Conservation (phyloP, 2,113 vertebrate species). For the Hypocryptadius cinnamomeus region DNA sequence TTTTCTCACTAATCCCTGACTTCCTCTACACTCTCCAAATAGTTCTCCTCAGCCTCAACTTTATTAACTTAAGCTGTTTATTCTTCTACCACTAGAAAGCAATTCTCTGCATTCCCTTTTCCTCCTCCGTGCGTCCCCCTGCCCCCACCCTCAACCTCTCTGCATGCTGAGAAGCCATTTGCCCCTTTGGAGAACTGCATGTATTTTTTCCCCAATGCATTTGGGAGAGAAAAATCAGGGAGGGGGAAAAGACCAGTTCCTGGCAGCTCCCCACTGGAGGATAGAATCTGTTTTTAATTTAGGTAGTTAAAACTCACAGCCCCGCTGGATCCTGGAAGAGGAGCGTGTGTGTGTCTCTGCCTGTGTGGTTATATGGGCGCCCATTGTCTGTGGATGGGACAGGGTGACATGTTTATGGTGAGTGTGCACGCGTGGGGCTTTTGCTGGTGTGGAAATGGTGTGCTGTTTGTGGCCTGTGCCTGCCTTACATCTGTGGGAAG, state of each 20-base stretch:
- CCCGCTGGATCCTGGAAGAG: conserved; percentile 19
- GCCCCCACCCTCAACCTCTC: not conserved
- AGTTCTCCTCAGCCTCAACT: not conserved
- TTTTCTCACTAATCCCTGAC: conserved; percentile 36
- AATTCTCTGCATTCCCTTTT: conserved; percentile 8
- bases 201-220: not conserved
- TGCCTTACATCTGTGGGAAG: not conserved
- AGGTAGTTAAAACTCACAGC: conserved; percentile 36
- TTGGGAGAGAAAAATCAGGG: not conserved
- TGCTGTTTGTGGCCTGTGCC: not conserved
- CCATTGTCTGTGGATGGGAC: not conserved
- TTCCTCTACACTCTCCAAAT: conserved; percentile 24
- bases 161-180: not conserved
- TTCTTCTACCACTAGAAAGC: conserved; percentile 26
- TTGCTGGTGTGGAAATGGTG: not conserved
- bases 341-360: not conserved
- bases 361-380: not conserved
- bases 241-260: not conserved
- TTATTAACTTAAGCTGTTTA: conserved; percentile 50
- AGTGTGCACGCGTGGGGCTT: not conserved
- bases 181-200: not conserved
- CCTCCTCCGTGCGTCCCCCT: not conserved
- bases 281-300: conserved; percentile 58
- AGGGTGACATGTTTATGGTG: conserved; percentile 26
- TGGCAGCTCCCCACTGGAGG: conserved; percentile 1